Percentiles rank a stretch among this genome's conserved stretches.
These are phyloP conservation scores for Cyclopterus lumpus DNA, from an alignment of 2,797 vertebrate genomes.

Conservation along the genomic window DNA sequence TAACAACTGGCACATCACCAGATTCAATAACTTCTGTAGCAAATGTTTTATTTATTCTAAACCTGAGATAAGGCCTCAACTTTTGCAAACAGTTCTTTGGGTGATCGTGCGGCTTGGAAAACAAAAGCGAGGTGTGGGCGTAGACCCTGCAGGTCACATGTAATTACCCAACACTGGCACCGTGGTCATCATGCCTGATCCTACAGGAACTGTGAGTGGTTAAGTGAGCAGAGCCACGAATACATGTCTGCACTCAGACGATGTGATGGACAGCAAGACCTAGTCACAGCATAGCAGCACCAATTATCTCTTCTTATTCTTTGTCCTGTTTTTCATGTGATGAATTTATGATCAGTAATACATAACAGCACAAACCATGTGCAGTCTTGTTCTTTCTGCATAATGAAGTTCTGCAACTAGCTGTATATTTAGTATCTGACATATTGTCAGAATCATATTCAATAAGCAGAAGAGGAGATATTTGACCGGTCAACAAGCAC, in stretches of 20 bases:
- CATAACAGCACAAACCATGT: conserved; percentile 49
- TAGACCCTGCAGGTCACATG: conserved; percentile 27
- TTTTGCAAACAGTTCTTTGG: conserved; percentile 46
- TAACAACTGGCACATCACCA: conserved; percentile 55
- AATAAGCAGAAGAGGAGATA: not conserved
- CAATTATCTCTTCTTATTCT: conserved; percentile 55
- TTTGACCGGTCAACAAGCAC: not conserved
- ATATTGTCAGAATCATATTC: not conserved
- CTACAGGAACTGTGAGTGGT: conserved; percentile 26
- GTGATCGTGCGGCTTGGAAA: conserved; percentile 15
- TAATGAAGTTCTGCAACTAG: not conserved
- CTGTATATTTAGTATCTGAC: not conserved
- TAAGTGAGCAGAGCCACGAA: conserved; percentile 21
- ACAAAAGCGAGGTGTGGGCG: conserved; percentile 35
- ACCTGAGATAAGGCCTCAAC: conserved; percentile 52
- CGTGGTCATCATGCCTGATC: conserved; percentile 15
- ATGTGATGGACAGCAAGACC: conserved; percentile 34
- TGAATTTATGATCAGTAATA: conserved; percentile 64
- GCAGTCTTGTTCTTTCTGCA: conserved; percentile 62
- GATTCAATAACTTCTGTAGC: conserved; percentile 47
- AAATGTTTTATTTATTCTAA: conserved; percentile 59
- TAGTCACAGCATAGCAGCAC: conserved; percentile 54
- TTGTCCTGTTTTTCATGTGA: conserved; percentile 46
- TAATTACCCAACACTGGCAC: conserved; percentile 40
- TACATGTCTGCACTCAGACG: conserved; percentile 29